A percentile compares a stretch with the other conserved stretches of the same genome.
These are phyloP conservation scores for Eristalis arbustorum DNA, from an alignment of 2,888 invertebrate genomes.

Conservation along the genomic window DNA sequence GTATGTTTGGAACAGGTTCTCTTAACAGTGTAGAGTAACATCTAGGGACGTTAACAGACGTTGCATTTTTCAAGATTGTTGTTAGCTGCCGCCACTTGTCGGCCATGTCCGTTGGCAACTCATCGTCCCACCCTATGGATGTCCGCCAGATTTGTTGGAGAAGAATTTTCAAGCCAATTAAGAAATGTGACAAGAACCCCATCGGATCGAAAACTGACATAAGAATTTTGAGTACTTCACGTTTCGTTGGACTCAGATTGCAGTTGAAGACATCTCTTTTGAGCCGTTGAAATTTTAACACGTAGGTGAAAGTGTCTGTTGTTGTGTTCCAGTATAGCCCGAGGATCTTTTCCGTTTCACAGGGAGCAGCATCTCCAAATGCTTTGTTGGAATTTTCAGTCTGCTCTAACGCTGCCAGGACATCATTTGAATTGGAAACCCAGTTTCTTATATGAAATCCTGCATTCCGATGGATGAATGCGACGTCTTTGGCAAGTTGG, in stretches of 20 bases:
- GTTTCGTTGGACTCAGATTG: neutral
- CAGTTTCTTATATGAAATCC: slow-evolving; percentile 28
- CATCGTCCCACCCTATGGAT: slow-evolving; percentile 58
- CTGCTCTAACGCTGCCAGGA: neutral
- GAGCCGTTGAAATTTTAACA: slow-evolving; percentile 8
- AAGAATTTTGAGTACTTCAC: slow-evolving; percentile 23
- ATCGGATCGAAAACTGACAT: slow-evolving; percentile 23
- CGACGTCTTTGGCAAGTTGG: too few species aligned
- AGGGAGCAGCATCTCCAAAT: neutral
- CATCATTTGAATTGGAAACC: slow-evolving; percentile 11
- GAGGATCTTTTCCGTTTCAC: slow-evolving; percentile 17
- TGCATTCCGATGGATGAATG: too few species aligned
- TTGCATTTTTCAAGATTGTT: slow-evolving; percentile 5
- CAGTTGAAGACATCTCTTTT: neutral
- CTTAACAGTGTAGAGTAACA: too few species aligned
- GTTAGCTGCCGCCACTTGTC: slow-evolving; percentile 48
- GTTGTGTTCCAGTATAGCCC: slow-evolving; percentile 29
- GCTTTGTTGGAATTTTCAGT: neutral
- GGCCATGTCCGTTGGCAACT: slow-evolving; percentile 23
- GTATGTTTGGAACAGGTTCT: too few species aligned
- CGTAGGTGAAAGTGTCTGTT: slow-evolving; percentile 16
- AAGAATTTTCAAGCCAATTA: slow-evolving; percentile 62
- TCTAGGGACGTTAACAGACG: neutral
- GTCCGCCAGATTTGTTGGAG: slow-evolving; percentile 64
- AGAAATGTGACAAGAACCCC: slow-evolving; percentile 43